phyloP scores from a whole-genome alignment of 2,113 vertebrate species.

The Camelus dromedarius region DNA sequence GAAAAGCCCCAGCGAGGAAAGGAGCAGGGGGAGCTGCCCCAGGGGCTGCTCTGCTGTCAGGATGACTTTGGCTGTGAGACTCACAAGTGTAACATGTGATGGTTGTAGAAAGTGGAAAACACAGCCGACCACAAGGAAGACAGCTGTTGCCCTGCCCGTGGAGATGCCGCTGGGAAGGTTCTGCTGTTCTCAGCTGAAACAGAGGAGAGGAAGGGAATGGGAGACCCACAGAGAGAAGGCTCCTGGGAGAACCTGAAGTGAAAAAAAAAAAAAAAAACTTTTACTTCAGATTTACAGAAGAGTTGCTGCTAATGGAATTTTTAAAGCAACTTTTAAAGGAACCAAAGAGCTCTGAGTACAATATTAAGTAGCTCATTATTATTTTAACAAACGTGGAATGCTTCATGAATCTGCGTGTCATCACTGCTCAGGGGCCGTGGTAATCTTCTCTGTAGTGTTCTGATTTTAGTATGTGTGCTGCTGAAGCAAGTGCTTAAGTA shows the following conservation, averaged over 20 bases:
- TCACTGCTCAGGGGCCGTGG: too few species aligned
- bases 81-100: rapidly evolving
- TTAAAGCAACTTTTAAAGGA: not conserved
- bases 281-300: not conserved
- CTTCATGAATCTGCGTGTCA: too few species aligned
- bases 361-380: too few species aligned
- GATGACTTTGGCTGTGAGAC: rapidly evolving
- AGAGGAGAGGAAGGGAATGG: not conserved
- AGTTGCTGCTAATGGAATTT: not conserved
- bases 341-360: not conserved
- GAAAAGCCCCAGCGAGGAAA: not conserved
- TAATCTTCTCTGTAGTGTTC: too few species aligned
- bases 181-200: not conserved
- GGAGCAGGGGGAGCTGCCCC: rapidly evolving
- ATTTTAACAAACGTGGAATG: too few species aligned
- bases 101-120: not conserved
- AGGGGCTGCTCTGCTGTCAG: rapidly evolving
- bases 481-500: too few species aligned
- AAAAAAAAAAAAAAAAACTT: not conserved
- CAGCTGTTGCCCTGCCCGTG: too few species aligned
- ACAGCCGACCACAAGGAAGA: too few species aligned
- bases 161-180: not conserved
- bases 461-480: too few species aligned
- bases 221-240: not conserved
- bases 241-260: not conserved